A percentile compares a stretch with the other conserved stretches of the same genome.
These are phyloP conservation scores for Merops nubicus DNA, from an alignment of 2,113 vertebrate species.

Conservation along the genomic window DNA sequence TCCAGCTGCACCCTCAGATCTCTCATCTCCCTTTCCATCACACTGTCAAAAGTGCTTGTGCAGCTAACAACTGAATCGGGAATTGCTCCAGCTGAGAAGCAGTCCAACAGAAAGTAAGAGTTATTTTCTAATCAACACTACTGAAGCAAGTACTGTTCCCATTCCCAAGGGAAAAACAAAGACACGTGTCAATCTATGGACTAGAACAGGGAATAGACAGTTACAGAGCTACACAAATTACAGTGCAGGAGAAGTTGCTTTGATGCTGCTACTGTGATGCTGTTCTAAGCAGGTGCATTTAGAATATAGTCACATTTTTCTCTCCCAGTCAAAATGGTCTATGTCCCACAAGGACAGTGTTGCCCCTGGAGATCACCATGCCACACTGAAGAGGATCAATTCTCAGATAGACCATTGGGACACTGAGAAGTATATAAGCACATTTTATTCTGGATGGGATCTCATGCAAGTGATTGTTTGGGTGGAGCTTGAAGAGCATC, in stretches of 20 bases:
- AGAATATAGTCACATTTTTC: neutral
- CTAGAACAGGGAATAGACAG: neutral
- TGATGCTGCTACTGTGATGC: neutral
- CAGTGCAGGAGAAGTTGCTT: neutral
- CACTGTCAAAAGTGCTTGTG: neutral
- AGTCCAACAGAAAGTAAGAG: neutral
- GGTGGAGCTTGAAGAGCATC: neutral
- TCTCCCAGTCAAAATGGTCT: neutral
- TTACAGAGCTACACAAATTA: constrained; percentile 23
- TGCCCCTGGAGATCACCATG: neutral
- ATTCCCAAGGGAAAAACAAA: constrained; percentile 25
- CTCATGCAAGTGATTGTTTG: neutral
- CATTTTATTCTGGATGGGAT: neutral
- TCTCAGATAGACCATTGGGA: neutral
- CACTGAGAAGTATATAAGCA: neutral
- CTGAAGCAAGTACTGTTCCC: neutral
- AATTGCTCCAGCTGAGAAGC: constrained; percentile 18
- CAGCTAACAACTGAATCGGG: neutral
- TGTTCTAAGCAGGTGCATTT: neutral
- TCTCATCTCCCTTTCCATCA: neutral
- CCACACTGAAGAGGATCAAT: neutral
- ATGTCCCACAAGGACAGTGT: neutral
- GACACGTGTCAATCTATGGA: neutral
- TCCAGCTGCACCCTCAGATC: constrained; percentile 10
- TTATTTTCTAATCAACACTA: constrained; percentile 19